phyloP scores from a whole-genome alignment of 2,888 invertebrate species.

The Cryptocheilus praepositus region DNA sequence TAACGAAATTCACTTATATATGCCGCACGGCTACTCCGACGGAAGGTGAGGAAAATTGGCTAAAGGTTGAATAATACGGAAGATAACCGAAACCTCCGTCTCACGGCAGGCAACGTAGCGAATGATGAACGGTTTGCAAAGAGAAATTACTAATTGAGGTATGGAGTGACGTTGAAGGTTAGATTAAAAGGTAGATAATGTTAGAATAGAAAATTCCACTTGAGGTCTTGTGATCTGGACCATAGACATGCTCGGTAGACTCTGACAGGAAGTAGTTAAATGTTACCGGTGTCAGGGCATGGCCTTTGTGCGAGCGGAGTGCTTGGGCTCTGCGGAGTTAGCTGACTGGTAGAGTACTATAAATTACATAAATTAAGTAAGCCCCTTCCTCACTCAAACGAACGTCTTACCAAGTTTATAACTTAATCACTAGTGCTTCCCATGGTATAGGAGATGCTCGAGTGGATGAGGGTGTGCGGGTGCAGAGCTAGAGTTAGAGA shows the following conservation, averaged over 20 bases:
- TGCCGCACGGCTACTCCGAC: no score
- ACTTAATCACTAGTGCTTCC: slow-evolving; percentile 64
- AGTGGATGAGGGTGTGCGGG: slow-evolving; percentile 14
- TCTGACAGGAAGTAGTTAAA: slow-evolving; percentile 62
- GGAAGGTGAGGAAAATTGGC: no score
- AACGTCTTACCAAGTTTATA: slow-evolving; percentile 67
- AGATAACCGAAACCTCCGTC: no score
- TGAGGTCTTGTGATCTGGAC: slow-evolving; percentile 7
- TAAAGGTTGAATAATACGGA: no score
- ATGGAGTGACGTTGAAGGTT: neutral
- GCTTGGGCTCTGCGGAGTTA: slow-evolving; percentile 49
- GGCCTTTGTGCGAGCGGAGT: slow-evolving; percentile 51
- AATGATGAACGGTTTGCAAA: no score
- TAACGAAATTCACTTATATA: neutral
- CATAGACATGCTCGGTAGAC: slow-evolving; percentile 50
- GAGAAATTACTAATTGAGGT: neutral
- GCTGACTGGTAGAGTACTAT: slow-evolving; percentile 62
- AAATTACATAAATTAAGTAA: slow-evolving; percentile 71
- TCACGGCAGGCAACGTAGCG: no score
- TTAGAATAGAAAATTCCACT: slow-evolving; percentile 25
- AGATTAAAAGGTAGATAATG: slow-evolving; percentile 44
- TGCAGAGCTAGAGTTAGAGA: slow-evolving; percentile 24
- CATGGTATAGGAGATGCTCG: slow-evolving; percentile 41
- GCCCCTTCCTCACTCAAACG: slow-evolving; percentile 58
- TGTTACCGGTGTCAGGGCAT: slow-evolving; percentile 60